Evolutionary conservation across 1,140 invertebrate species (phyloP), one percentile per base, ranked within the genome.

Genomic region (Drosophila pruinosa): DNA sequence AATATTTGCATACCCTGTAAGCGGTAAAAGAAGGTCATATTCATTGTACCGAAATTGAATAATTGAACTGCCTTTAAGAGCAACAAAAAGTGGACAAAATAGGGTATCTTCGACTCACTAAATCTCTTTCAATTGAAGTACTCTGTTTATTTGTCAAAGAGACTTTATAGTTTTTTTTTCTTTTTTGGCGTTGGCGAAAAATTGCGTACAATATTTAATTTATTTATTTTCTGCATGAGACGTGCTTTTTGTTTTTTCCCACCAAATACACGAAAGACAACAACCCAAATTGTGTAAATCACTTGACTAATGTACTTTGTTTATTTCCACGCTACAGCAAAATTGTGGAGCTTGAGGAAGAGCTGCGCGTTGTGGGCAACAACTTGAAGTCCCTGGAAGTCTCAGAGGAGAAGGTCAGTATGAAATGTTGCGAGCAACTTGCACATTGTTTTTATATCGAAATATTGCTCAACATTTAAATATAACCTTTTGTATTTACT

Each of bases 361-460:
- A 99, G 93, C 95, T 99, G 89, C 97, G 98, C 92, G 98, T 99
- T 89, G 98, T 99, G 92, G 98, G 98, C 92, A 99, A 99, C 96
- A 99, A 99, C 95, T 94, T 99, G 93, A 99, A 99, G 93, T 99
- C 98, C 91, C 96, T 99, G 90, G 98, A 99, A 94, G 98, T 99
- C 90, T 98, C 98, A 88, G 98, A 99, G 93, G 98, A 99, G 93
- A 99, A 99, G 97, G 99, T 99, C 95, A 89, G 88, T 91, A 81
- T 61, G 12, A 24, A 73, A 39, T 56, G 22, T 73, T 69, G 10
- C 67, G 12, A 56, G 28, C 15, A 12, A 28, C 15, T 14, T n/a
- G 5, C 24, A 15, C 12, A 12, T 12, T 17, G 34, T 22, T 3
- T 38, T 39, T 53, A 19, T 26, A 28, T 57, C 43, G 17, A 38